A percentile compares a stretch with the other conserved stretches of the same genome.
Conservation (phyloP, 2,888 invertebrate genomes). For the Pterobdella sp. region DNA sequence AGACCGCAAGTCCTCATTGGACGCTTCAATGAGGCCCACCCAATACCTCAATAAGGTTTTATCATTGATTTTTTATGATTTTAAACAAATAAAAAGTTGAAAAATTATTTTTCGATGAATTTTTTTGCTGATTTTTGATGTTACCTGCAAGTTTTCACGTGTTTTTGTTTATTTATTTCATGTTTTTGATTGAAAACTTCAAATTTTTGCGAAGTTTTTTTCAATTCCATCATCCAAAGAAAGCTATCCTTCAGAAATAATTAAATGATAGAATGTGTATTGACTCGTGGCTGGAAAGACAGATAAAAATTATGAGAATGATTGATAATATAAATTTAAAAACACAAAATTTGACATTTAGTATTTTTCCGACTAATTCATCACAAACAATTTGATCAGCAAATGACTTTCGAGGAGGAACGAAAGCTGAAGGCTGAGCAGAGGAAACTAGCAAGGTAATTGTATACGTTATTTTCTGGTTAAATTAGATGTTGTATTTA, state of each 20-base stretch:
- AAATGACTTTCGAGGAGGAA: slow-evolving; percentile 22
- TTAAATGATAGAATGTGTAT: no score
- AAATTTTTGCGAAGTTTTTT: neutral
- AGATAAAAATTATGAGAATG: no score
- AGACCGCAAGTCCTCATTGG: slow-evolving; percentile 21
- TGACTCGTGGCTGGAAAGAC: no score
- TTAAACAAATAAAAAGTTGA: no score
- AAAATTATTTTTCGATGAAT: neutral
- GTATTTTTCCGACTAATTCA: no score
- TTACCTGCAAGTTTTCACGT: neutral
- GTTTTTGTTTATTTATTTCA: neutral
- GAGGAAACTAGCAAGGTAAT: slow-evolving; percentile 21
- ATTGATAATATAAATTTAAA: no score
- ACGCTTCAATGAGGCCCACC: slow-evolving; percentile 15
- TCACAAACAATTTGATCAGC: no score
- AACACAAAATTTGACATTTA: no score
- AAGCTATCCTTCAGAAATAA: no score
- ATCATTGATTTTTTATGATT: no score
- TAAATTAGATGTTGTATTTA: no score
- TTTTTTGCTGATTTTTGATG: neutral
- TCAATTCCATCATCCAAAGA: no score
- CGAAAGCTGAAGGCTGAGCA: slow-evolving; percentile 23
- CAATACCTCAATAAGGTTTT: slow-evolving; percentile 2
- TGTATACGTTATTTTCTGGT: neutral
- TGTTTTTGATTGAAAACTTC: neutral